Conservation (phyloP, 1,140 invertebrate genomes). For the Archegozetes longisetosus region DNA sequence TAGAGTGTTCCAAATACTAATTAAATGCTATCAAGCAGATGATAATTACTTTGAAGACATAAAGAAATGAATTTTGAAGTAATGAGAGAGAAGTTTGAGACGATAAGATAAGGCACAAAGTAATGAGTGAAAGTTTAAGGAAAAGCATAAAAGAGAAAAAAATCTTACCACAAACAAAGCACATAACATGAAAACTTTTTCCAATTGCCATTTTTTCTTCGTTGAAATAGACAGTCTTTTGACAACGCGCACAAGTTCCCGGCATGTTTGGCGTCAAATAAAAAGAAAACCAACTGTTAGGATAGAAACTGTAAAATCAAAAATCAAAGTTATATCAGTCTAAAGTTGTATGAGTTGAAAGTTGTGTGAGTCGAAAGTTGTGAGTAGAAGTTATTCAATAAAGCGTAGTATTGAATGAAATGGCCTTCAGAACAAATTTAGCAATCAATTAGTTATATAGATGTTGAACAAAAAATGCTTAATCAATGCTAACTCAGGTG, state of each 20-base stretch:
- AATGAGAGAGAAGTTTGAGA: background rate
- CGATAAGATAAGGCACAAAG: background rate
- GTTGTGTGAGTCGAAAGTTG: too few relatives aligned
- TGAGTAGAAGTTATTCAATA: too few relatives aligned
- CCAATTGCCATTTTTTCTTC: constrained; percentile 37
- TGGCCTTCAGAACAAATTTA: too few relatives aligned
- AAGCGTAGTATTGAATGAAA: too few relatives aligned
- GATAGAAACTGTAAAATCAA: too few relatives aligned
- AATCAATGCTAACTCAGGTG: background rate
- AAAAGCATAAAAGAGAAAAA: background rate
- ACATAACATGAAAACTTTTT: constrained; percentile 38
- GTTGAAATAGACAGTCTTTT: constrained; percentile 39
- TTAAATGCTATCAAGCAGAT: background rate
- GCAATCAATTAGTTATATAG: background rate
- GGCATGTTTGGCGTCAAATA: constrained; percentile 25
- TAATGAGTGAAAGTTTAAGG: background rate
- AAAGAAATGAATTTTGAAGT: background rate
- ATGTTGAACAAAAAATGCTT: background rate
- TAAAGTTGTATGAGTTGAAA: too few relatives aligned
- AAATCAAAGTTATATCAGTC: too few relatives aligned
- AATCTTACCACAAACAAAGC: constrained; percentile 39
- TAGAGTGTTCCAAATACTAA: background rate
- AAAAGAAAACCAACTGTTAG: background rate
- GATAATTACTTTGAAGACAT: background rate
- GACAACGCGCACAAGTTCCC: constrained; percentile 37